Percentiles rank a stretch among this genome's conserved stretches.
phyloP scores from a whole-genome alignment of 1,140 invertebrate genomes.

The Paraescarpia echinospica region DNA sequence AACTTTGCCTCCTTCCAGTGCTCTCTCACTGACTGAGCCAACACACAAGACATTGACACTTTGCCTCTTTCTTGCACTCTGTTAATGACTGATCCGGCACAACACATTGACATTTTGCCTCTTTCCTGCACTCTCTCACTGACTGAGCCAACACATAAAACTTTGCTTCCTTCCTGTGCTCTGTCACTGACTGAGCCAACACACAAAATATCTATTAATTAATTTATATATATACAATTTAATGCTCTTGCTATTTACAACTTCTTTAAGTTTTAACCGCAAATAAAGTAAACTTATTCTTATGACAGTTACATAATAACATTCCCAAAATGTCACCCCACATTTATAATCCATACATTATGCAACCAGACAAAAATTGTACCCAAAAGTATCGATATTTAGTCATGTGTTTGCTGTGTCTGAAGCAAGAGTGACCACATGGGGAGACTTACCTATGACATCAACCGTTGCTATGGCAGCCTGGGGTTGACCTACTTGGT shows the following conservation, averaged over 20 bases:
- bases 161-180: slow-evolving; percentile 68
- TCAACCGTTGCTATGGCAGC: slow-evolving; percentile 40
- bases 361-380: no score
- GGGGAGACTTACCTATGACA: slow-evolving; percentile 46
- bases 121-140: not conserved
- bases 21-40: slow-evolving; percentile 61
- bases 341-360: no score
- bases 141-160: slow-evolving; percentile 71
- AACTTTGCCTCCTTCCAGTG: no score
- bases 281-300: no score
- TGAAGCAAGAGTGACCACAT: not conserved
- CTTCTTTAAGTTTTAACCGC: no score
- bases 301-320: no score
- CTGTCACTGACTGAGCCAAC: slow-evolving; percentile 63
- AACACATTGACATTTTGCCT: no score
- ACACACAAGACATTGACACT: slow-evolving; percentile 69
- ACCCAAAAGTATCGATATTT: not conserved
- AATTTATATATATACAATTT: no score
- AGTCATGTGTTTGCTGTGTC: not conserved
- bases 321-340: no score
- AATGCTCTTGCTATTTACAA: no score
- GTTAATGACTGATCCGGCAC: slow-evolving; percentile 62
- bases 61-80: slow-evolving; percentile 68
- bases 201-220: no score
- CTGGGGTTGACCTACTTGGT: slow-evolving; percentile 43